These are phyloP conservation scores for Malthinus flaveolus DNA, from an alignment of 2,888 invertebrate species.

Conservation along the genomic window DNA sequence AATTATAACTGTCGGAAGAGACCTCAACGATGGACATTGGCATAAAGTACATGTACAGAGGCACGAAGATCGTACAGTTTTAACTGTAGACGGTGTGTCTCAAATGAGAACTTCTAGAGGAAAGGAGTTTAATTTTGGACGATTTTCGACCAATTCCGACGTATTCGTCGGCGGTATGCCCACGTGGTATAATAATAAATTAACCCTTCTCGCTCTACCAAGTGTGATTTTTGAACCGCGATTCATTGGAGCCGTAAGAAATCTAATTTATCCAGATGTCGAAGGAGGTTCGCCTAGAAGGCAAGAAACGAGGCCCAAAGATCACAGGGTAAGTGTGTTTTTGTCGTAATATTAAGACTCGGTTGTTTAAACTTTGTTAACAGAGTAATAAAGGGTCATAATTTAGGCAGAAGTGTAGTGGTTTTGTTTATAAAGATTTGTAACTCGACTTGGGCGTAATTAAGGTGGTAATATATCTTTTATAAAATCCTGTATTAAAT, in stretches of 20 bases:
- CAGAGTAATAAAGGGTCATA: too few relatives aligned
- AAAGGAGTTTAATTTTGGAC: slow-evolving; percentile 87
- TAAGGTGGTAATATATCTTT: too few relatives aligned
- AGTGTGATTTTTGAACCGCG: slow-evolving; percentile 92
- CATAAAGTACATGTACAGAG: slow-evolving; percentile 85
- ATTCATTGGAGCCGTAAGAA: slow-evolving; percentile 87
- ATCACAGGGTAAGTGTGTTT: slow-evolving; percentile 67
- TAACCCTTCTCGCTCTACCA: slow-evolving; percentile 82
- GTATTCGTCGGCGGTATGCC: slow-evolving; percentile 98
- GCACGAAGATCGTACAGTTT: slow-evolving; percentile 79
- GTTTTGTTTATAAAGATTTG: too few relatives aligned
- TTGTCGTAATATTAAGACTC: not conserved
- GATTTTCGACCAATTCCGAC: slow-evolving; percentile 84
- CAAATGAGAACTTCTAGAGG: slow-evolving; percentile 82
- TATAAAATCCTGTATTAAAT: too few relatives aligned
- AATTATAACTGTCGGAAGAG: slow-evolving; percentile 85
- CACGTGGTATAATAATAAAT: slow-evolving; percentile 85
- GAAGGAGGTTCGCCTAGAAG: slow-evolving; percentile 76
- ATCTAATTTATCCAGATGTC: slow-evolving; percentile 86
- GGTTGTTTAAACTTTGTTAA: too few relatives aligned
- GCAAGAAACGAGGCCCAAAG: slow-evolving; percentile 84
- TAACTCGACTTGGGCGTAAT: too few relatives aligned
- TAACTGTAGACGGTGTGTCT: slow-evolving; percentile 82
- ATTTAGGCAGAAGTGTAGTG: too few relatives aligned
- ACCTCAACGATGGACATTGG: slow-evolving; percentile 89